These are phyloP conservation scores for Babyrousa celebensis DNA, from an alignment of 2,797 vertebrate species.

Conservation along the genomic window DNA sequence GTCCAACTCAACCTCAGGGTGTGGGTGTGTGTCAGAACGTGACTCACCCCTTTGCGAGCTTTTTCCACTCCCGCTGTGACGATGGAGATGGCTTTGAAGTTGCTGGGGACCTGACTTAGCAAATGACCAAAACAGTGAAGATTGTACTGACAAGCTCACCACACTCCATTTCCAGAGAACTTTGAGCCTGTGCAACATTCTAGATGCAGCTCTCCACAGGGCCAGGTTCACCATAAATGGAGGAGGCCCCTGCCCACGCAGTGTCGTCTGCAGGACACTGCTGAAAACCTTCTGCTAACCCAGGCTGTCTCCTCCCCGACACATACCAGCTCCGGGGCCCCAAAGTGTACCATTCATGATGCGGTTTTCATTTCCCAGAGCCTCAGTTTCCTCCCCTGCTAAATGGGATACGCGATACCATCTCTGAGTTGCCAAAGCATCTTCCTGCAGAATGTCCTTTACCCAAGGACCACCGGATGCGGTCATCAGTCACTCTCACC, in stretches of 20 bases:
- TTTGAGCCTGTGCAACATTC: not conserved
- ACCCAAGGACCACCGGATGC: not conserved
- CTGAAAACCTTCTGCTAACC: not conserved
- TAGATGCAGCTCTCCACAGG: not conserved
- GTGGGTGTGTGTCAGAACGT: slow-evolving; percentile 71
- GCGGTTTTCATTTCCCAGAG: not conserved
- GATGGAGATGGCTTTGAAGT: slow-evolving; percentile 60
- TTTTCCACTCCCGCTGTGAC: slow-evolving; percentile 77
- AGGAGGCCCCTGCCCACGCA: slow-evolving; percentile 29
- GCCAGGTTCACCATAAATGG: not conserved
- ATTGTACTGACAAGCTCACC: slow-evolving; percentile 75
- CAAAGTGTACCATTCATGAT: fast-evolving
- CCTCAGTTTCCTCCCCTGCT: not conserved
- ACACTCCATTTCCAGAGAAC: slow-evolving; percentile 77
- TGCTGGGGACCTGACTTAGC: slow-evolving; percentile 58
- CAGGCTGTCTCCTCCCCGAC: not conserved
- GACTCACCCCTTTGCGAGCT: slow-evolving; percentile 73
- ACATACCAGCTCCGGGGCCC: not conserved
- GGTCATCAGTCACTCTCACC: not conserved
- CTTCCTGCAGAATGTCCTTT: not conserved
- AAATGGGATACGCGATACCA: not conserved
- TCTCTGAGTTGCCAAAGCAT: not conserved
- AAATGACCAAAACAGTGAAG: slow-evolving; percentile 73
- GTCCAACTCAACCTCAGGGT: not conserved
- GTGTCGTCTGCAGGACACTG: not conserved